Conservation (phyloP, 2,797 vertebrate genomes). For the Platyrinchus mystaceus region DNA sequence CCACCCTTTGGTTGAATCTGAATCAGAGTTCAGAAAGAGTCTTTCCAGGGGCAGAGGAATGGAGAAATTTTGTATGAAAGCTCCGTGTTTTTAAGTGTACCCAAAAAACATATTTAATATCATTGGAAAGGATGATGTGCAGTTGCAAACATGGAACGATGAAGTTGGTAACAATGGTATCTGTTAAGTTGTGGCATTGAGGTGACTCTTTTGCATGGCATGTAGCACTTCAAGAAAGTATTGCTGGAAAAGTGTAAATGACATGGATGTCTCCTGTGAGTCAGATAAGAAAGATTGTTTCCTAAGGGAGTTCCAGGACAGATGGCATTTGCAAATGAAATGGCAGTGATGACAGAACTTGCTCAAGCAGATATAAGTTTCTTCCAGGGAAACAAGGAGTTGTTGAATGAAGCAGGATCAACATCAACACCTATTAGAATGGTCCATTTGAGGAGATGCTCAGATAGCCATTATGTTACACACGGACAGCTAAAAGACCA, state of each 20-base stretch:
- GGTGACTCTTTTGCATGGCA: not conserved
- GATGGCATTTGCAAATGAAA: constrained; percentile 57
- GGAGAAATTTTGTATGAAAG: not conserved
- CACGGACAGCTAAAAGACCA: not conserved
- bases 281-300: constrained; percentile 29
- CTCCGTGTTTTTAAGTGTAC: not conserved
- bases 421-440: constrained; percentile 40
- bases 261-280: not conserved
- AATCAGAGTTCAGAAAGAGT: not conserved
- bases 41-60: not conserved
- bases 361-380: constrained; percentile 39
- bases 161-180: not conserved
- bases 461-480: not conserved
- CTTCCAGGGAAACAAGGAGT: constrained; percentile 55
- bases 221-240: not conserved
- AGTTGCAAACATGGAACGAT: not conserved
- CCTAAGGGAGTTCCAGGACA: constrained; percentile 43
- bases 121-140: not conserved
- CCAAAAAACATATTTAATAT: not conserved
- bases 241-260: not conserved
- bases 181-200: not conserved
- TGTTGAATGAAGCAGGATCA: constrained; percentile 55
- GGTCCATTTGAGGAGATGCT: not conserved
- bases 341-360: constrained; percentile 56
- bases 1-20: not conserved